phyloP scores from a whole-genome alignment of 2,113 vertebrate genomes.

The Barbus barbus region DNA sequence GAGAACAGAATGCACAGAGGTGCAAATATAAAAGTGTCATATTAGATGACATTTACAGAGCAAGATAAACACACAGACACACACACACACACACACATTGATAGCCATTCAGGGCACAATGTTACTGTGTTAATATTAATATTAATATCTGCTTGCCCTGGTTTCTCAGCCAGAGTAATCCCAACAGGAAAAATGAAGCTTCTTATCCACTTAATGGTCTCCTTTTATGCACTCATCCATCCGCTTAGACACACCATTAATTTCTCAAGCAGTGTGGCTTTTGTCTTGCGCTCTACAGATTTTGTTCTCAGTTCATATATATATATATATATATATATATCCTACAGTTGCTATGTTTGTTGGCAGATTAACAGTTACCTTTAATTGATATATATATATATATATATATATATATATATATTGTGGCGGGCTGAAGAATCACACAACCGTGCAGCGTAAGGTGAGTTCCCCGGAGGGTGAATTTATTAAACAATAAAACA shows the following conservation, averaged over 20 bases:
- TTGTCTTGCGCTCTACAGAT: slow-evolving; percentile 34
- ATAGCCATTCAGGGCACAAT: not conserved
- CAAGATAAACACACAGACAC: not conserved
- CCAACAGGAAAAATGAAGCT: slow-evolving; percentile 45
- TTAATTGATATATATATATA: not conserved
- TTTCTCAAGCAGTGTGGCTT: slow-evolving; percentile 19
- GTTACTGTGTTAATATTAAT: slow-evolving; percentile 70
- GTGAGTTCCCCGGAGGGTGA: too few species aligned
- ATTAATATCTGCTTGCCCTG: slow-evolving; percentile 67
- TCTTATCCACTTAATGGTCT: slow-evolving; percentile 59
- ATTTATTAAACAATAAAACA: too few species aligned
- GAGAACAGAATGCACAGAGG: too few species aligned
- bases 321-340: not conserved
- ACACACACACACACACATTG: slow-evolving; percentile 15
- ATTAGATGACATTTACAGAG: too few species aligned
- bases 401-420: too few species aligned
- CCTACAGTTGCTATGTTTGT: not conserved
- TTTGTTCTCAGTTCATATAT: not conserved
- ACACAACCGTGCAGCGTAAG: too few species aligned
- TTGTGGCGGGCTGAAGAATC: too few species aligned
- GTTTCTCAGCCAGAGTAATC: slow-evolving; percentile 62
- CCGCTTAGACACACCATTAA: not conserved
- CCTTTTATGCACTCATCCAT: slow-evolving; percentile 39
- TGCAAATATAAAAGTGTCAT: too few species aligned
- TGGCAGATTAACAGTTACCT: not conserved